A percentile compares a stretch with the other conserved stretches of the same genome.
These are phyloP conservation scores for Crotalus adamanteus DNA, from an alignment of 2,797 vertebrate genomes.

Conservation along the genomic window DNA sequence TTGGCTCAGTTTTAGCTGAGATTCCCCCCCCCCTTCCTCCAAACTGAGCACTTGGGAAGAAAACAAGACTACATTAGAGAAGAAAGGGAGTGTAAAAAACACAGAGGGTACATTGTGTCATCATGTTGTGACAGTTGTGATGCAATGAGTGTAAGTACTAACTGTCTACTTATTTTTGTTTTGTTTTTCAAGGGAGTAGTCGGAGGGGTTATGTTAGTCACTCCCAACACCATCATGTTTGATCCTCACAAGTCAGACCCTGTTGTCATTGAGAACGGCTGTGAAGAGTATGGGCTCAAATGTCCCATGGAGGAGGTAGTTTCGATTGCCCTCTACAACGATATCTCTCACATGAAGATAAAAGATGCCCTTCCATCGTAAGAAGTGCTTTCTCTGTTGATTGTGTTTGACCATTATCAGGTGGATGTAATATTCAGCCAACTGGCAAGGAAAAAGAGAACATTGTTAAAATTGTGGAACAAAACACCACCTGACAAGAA, in stretches of 20 bases:
- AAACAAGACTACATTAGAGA: fast-evolving
- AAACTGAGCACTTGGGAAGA: constrained; percentile 8
- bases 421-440: neutral
- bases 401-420: neutral
- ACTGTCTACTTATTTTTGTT: constrained; percentile 42
- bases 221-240: constrained; percentile 99
- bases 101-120: neutral
- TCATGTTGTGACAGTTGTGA: neutral
- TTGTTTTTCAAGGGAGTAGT: constrained; percentile 84
- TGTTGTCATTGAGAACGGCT: constrained; percentile 96
- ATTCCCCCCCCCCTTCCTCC: neutral
- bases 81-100: neutral
- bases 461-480: neutral
- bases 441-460: neutral
- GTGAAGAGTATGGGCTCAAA: constrained; percentile 97
- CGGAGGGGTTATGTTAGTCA: constrained; percentile 98
- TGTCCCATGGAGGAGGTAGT: constrained; percentile 97
- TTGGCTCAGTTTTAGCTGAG: neutral
- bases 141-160: neutral
- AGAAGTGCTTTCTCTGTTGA: constrained; percentile 70
- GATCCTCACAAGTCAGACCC: constrained; percentile 98
- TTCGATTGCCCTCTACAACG: constrained; percentile 94
- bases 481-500: neutral
- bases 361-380: constrained; percentile 97
- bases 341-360: constrained; percentile 97